Base-by-base conservation (phyloP, 2,113 vertebrate species). In the Dendropsophus ebraccatus region DNA sequence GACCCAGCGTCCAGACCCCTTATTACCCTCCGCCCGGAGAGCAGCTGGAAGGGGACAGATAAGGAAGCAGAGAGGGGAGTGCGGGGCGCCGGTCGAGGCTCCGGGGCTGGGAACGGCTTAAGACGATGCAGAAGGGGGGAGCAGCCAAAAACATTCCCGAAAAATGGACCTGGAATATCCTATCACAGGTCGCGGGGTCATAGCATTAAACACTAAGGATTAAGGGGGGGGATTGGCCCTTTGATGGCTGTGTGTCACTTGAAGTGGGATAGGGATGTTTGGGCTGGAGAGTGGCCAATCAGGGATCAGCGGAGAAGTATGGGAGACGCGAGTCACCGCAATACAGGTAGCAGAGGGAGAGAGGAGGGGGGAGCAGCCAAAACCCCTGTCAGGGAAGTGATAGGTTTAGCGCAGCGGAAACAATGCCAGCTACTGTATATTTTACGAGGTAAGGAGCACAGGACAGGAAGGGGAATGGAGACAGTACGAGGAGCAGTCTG, bases 1-100 rank as follows among this genome's bases (percentile, higher is more conserved):
- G 91, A 90, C 90, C 76, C 58, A 89, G 90, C 76, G 72, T 60
- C 84, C 77, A 93, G 92, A 92, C 90, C 91, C 91, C 92, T 92
- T 92, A 91, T 92, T 91, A 92, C 91, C 65, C 77, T 62, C 84
- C 72, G 62, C 77, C 80, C 84, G 23, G 65, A 19, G 67, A 74
- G 58, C 74, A 56, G 30, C 77, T 81, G 84, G 74, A 73, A 78
- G 30, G 84, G 60, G 65, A 81, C 76, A 58, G 65, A 86, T 54
- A 60, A 81, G 19, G 35, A 47, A 52, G 45, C 23, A 77, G 25
- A 89, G 89, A 89, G 65, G 83, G 92, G 92, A 91, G 92, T 89
- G 89, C 88, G 90, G 92, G 92, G 92, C 92, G 90, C 19, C 0
- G 65, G 88, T 81, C 67, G 87, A 91, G 52, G 88, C 89, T 89